phyloP scores from a whole-genome alignment of 1,140 invertebrate genomes.

The Drosophila lowei region DNA sequence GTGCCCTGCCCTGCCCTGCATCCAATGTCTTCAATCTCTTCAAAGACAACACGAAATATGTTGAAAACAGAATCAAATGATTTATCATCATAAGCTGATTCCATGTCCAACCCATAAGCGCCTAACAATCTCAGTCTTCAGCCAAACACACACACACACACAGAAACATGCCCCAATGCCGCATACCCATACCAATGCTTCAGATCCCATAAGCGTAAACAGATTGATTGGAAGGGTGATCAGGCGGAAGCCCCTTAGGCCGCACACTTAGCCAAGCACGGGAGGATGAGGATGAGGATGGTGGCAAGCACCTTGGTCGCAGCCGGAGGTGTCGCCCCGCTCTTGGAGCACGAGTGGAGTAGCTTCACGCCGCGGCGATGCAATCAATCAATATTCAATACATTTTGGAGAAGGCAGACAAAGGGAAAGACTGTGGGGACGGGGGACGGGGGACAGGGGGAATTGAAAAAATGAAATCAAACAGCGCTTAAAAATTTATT shows the following conservation, averaged over 20 bases:
- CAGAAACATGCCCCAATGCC: slow-evolving; percentile 8
- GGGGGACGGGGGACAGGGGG: neutral
- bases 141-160: neutral
- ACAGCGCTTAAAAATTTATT: slow-evolving; percentile 77
- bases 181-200: slow-evolving; percentile 7
- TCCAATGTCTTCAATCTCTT: no score
- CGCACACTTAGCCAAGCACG: slow-evolving; percentile 26
- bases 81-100: neutral
- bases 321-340: neutral
- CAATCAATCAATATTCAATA: slow-evolving; percentile 34
- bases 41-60: no score
- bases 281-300: neutral
- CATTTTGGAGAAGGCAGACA: slow-evolving; percentile 21
- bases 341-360: slow-evolving; percentile 1
- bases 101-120: neutral
- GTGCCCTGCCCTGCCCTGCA: no score
- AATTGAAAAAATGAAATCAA: slow-evolving; percentile 62
- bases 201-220: slow-evolving; percentile 38
- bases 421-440: neutral
- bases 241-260: slow-evolving; percentile 33
- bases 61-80: neutral
- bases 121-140: neutral
- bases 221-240: slow-evolving; percentile 51
- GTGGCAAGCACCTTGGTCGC: slow-evolving; percentile 6
- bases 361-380: neutral